Percentiles rank a stretch among this genome's conserved stretches.
These are phyloP conservation scores for Hymenopus coronatus DNA, from an alignment of 2,888 invertebrate species.

Conservation along the genomic window DNA sequence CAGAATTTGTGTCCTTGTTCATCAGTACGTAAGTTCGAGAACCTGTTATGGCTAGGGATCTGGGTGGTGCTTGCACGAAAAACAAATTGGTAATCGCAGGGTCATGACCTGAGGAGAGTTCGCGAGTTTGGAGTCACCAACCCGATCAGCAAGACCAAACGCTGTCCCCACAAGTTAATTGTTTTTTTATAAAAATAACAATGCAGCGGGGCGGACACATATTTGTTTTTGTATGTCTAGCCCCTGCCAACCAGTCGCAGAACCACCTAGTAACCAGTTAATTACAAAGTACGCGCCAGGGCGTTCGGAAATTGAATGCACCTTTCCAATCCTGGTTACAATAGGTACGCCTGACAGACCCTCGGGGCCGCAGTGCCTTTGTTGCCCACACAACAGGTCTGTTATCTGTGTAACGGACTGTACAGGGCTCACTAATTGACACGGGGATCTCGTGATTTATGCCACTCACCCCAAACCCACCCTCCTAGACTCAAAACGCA, in stretches of 20 bases:
- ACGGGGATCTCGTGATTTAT: conserved; percentile 18
- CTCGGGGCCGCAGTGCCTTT: background rate
- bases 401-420: background rate
- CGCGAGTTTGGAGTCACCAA: background rate
- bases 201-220: background rate
- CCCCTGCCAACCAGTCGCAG: background rate
- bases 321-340: background rate
- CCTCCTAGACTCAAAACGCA: background rate
- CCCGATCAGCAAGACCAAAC: background rate
- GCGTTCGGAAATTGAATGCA: background rate
- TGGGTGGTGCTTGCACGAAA: background rate
- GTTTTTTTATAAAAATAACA: background rate
- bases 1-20: no score
- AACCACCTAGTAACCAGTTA: background rate
- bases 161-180: background rate
- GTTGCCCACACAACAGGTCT: background rate
- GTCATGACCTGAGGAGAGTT: background rate
- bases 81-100: background rate
- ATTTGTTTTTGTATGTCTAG: background rate
- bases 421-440: conserved; percentile 9
- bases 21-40: no score
- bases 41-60: no score
- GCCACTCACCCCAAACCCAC: background rate
- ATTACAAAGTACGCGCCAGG: background rate
- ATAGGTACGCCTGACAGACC: background rate